Conservation (phyloP, 1,140 invertebrate species). For the Drosophila burlai region DNA sequence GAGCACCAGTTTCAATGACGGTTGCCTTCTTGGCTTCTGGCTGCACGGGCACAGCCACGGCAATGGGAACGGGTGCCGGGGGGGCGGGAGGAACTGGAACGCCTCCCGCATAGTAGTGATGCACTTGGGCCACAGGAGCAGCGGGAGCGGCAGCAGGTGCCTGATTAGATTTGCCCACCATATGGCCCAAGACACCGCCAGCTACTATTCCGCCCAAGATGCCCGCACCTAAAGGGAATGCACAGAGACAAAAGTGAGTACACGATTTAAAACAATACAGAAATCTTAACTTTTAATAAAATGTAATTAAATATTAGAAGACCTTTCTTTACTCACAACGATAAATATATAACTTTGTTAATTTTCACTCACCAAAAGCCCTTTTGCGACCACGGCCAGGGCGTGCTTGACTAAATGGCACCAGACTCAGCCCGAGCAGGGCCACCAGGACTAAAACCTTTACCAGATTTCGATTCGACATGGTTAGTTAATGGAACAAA, state of each 20-base stretch:
- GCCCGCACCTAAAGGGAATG: constrained; percentile 42
- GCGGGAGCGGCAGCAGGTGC: constrained; percentile 22
- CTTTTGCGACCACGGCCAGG: constrained; percentile 51
- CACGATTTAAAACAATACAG: rapidly evolving
- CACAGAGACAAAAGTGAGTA: too few relatives aligned
- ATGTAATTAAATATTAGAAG: neutral
- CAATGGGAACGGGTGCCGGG: constrained; percentile 10
- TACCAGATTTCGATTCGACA: constrained; percentile 34
- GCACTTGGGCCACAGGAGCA: constrained; percentile 42
- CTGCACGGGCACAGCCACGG: neutral
- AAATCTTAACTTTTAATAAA: neutral
- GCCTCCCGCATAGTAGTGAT: constrained; percentile 17
- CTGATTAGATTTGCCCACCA: constrained; percentile 20
- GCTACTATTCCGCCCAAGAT: constrained; percentile 59
- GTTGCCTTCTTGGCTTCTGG: constrained; percentile 26
- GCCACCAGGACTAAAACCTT: constrained; percentile 36
- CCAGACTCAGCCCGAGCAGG: constrained; percentile 31
- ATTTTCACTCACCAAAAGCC: constrained; percentile 54
- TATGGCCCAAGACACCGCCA: constrained; percentile 46
- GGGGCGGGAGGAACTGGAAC: neutral
- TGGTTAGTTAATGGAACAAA: constrained; percentile 5
- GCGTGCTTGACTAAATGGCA: constrained; percentile 40
- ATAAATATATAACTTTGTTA: neutral
- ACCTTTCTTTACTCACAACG: too few relatives aligned
- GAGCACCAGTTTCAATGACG: constrained; percentile 51